phyloP scores from a whole-genome alignment of 2,888 invertebrate species.

The Magallana nippona region DNA sequence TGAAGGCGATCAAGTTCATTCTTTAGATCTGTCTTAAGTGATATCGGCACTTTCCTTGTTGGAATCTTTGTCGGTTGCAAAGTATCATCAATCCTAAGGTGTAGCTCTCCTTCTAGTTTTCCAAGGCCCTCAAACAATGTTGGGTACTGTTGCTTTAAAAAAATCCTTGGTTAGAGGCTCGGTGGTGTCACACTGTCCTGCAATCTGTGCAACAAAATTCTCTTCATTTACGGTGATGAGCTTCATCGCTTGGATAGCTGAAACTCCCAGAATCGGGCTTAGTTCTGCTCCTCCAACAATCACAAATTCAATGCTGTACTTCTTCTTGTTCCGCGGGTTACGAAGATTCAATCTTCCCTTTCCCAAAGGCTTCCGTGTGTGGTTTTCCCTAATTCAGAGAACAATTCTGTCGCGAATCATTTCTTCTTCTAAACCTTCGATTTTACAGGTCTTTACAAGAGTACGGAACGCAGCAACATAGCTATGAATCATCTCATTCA shows the following conservation, averaged over 20 bases:
- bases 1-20: too few species aligned
- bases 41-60: too few species aligned
- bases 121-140: constrained; percentile 52
- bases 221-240: constrained; percentile 41
- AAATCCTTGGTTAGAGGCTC: constrained; percentile 7
- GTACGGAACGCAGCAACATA: too few species aligned
- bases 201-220: constrained; percentile 3
- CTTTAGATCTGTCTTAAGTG: too few species aligned
- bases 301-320: constrained; percentile 48
- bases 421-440: too few species aligned
- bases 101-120: constrained; percentile 47
- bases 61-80: constrained; percentile 49
- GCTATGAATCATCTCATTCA: too few species aligned
- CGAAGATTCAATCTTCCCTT: constrained; percentile 36
- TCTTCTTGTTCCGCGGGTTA: constrained; percentile 45
- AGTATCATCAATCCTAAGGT: constrained; percentile 47
- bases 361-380: constrained; percentile 46
- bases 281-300: not conserved
- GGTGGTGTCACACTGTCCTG: not conserved
- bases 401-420: too few species aligned
- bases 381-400: too few species aligned
- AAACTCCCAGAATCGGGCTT: constrained; percentile 1
- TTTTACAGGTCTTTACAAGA: too few species aligned
- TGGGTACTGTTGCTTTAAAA: constrained; percentile 24
- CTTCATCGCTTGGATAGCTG: not conserved